phyloP scores from a whole-genome alignment of 2,113 vertebrate species.

The Cercopithecus mona region DNA sequence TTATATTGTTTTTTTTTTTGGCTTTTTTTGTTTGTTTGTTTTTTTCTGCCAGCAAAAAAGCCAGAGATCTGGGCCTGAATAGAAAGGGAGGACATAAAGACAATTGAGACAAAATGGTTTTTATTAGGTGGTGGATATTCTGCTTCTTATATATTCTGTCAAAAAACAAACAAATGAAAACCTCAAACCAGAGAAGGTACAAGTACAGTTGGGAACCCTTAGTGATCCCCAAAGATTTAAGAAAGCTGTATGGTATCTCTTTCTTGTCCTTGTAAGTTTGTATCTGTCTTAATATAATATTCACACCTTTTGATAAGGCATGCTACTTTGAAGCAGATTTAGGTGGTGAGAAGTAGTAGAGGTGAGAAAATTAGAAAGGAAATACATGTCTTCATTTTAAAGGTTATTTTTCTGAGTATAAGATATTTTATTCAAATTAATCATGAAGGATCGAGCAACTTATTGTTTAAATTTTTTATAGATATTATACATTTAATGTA shows the following conservation, averaged over 20 bases:
- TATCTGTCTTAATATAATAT: not conserved
- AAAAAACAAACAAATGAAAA: not conserved
- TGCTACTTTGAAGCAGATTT: not conserved
- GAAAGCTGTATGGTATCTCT: not conserved
- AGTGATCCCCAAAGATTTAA: not conserved
- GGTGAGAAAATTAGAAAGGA: not conserved
- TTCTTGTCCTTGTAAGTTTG: not conserved
- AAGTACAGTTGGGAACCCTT: not conserved
- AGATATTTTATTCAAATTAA: constrained; percentile 10
- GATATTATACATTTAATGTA: not conserved
- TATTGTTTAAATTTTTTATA: not conserved
- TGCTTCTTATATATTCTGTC: not conserved
- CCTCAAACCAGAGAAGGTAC: not conserved
- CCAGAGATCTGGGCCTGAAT: not conserved
- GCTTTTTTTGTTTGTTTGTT: no score
- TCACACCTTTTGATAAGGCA: not conserved
- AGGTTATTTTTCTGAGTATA: not conserved
- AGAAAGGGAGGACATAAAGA: not conserved
- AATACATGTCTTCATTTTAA: not conserved
- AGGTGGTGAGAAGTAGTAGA: not conserved
- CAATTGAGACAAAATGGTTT: constrained; percentile 22
- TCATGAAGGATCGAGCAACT: not conserved
- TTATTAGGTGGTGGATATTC: constrained; percentile 1
- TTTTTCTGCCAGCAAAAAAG: constrained; percentile 43
- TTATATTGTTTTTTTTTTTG: not conserved